phyloP scores from a whole-genome alignment of 2,113 vertebrate genomes.

The Lepisosteus osseus region DNA sequence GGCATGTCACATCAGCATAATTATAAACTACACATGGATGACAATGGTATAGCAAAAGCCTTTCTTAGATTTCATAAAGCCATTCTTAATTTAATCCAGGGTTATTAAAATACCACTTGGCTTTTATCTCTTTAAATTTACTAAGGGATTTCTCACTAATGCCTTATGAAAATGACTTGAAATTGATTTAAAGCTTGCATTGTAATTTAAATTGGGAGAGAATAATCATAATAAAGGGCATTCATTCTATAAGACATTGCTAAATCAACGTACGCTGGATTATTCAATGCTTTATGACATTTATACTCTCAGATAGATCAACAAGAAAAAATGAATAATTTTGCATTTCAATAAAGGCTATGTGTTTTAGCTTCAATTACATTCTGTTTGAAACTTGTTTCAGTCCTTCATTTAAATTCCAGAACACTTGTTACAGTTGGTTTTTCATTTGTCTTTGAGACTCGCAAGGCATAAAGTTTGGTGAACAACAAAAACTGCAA shows the following conservation, averaged over 20 bases:
- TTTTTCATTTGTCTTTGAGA: too few species aligned
- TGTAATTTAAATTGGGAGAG: not conserved
- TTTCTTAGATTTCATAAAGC: constrained; percentile 1
- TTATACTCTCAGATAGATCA: not conserved
- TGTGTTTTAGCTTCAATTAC: not conserved
- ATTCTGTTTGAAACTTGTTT: not conserved
- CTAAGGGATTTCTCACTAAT: constrained; percentile 2
- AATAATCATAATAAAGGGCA: constrained; percentile 5
- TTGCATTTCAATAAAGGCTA: not conserved
- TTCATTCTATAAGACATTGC: not conserved
- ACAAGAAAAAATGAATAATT: too few species aligned
- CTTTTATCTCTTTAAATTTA: constrained; percentile 9
- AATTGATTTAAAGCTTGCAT: constrained; percentile 4
- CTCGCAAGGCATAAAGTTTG: too few species aligned
- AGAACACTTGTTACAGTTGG: not conserved
- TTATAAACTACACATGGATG: not conserved
- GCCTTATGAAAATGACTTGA: not conserved
- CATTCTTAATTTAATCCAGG: constrained; percentile 5
- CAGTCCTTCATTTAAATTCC: not conserved
- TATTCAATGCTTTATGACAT: not conserved
- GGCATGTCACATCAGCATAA: not conserved
- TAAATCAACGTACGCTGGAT: not conserved
- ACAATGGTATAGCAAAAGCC: not conserved
- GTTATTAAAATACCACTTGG: constrained; percentile 3
- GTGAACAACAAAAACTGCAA: too few species aligned